Conservation (phyloP, 2,888 invertebrate genomes). For the Ceramica pisi region DNA sequence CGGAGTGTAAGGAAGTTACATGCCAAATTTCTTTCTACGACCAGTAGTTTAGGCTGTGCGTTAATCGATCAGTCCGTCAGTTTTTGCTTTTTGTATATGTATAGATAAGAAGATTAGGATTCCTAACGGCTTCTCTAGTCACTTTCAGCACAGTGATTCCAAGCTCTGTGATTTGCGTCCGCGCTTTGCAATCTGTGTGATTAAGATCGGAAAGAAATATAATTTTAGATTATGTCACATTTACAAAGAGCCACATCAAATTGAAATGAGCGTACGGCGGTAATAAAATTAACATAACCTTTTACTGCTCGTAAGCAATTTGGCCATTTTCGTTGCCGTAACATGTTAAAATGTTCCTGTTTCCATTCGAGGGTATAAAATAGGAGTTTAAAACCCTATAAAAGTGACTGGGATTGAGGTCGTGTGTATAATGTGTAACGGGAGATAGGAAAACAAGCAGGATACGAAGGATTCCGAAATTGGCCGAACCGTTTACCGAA, state of each 20-base stretch:
- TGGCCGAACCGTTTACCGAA: slow-evolving; percentile 7
- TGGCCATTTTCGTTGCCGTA: slow-evolving; percentile 71
- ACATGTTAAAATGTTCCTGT: slow-evolving; percentile 73
- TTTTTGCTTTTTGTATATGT: no score
- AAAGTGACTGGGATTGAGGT: slow-evolving; percentile 71
- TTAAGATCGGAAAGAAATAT: slow-evolving; percentile 40
- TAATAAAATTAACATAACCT: slow-evolving; percentile 77
- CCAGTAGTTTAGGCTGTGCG: no score
- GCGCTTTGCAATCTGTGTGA: slow-evolving; percentile 23
- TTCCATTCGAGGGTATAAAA: slow-evolving; percentile 75
- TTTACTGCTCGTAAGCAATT: slow-evolving; percentile 75
- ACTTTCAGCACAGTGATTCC: not conserved
- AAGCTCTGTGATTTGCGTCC: not conserved
- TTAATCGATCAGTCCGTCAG: no score
- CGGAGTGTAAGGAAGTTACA: no score
- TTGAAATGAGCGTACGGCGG: slow-evolving; percentile 58
- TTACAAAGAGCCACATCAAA: slow-evolving; percentile 52
- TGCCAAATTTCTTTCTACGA: no score
- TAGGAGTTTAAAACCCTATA: slow-evolving; percentile 73
- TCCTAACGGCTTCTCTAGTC: no score
- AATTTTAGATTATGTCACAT: slow-evolving; percentile 56
- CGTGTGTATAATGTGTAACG: slow-evolving; percentile 55
- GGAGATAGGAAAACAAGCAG: slow-evolving; percentile 13
- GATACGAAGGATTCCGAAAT: slow-evolving; percentile 12
- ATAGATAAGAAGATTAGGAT: no score